These are phyloP conservation scores for Conistra vaccinii DNA, from an alignment of 2,888 invertebrate genomes.

Conservation along the genomic window DNA sequence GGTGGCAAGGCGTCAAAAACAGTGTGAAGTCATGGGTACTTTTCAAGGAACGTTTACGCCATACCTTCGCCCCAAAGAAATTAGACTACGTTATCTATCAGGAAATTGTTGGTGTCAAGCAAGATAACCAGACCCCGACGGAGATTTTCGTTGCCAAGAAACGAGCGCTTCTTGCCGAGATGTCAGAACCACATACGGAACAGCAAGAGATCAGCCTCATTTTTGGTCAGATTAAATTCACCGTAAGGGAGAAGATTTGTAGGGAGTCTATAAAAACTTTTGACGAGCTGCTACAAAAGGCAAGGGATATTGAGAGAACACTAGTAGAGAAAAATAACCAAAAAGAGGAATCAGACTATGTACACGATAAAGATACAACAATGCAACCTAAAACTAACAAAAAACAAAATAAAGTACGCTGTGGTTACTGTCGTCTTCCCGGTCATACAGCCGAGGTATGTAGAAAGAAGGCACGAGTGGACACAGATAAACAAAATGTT, in stretches of 20 bases:
- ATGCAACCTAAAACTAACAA: neutral
- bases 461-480: neutral
- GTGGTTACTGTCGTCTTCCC: conserved; percentile 3
- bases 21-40: neutral
- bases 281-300: too few relatives aligned
- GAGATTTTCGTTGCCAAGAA: conserved; percentile 1
- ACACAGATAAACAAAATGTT: neutral
- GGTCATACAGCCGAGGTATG: neutral
- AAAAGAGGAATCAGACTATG: too few relatives aligned
- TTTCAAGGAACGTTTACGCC: neutral
- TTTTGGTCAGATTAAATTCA: neutral
- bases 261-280: too few relatives aligned
- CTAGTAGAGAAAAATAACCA: too few relatives aligned
- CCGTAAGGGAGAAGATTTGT: too few relatives aligned
- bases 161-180: neutral
- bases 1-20: neutral
- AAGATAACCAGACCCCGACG: neutral
- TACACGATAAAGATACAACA: too few relatives aligned
- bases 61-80: neutral
- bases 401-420: neutral
- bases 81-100: neutral
- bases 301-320: too few relatives aligned
- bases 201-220: neutral
- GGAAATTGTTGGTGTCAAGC: neutral
- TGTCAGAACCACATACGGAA: neutral